Percentiles rank a stretch among this genome's conserved stretches.
Evolutionary conservation across 2,888 invertebrate species (phyloP).

Genomic region (Lymantria monacha): DNA sequence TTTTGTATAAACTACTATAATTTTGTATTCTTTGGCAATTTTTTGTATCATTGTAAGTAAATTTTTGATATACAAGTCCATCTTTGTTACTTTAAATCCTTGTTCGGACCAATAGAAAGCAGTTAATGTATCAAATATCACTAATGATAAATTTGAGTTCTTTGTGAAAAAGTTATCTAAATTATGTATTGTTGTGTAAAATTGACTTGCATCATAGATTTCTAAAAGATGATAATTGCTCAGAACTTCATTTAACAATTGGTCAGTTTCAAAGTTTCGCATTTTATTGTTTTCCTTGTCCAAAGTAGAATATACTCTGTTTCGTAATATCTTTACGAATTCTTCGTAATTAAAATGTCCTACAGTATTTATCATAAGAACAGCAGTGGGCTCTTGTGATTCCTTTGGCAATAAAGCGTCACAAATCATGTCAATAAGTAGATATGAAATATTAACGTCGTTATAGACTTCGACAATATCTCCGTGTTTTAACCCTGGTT

Average conservation of each 20-base stretch:
- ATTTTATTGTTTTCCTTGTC: background rate
- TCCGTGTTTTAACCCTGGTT: constrained; percentile 47
- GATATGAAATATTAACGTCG: constrained; percentile 38
- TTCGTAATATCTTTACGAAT: constrained; percentile 38
- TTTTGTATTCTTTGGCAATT: constrained; percentile 72
- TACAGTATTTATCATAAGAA: constrained; percentile 67
- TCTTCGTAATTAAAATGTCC: constrained; percentile 58
- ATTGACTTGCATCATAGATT: constrained; percentile 65
- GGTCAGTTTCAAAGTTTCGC: constrained; percentile 1
- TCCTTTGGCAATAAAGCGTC: constrained; percentile 51
- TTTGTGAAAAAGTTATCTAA: constrained; percentile 63
- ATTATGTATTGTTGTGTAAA: constrained; percentile 64
- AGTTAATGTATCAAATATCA: constrained; percentile 69
- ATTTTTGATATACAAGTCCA: constrained; percentile 76
- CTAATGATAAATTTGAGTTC: constrained; percentile 59
- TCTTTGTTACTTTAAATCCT: constrained; percentile 65
- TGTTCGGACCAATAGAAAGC: constrained; percentile 81
- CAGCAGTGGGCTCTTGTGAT: constrained; percentile 49
- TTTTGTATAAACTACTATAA: constrained; percentile 76
- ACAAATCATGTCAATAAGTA: constrained; percentile 60
- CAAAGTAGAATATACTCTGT: constrained; percentile 10
- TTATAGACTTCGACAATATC: constrained; percentile 65
- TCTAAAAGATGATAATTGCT: constrained; percentile 55
- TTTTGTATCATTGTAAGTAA: constrained; percentile 64
- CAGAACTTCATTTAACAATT: constrained; percentile 35